These are phyloP conservation scores for Lathamus discolor DNA, from an alignment of 2,113 vertebrate genomes.

Conservation along the genomic window DNA sequence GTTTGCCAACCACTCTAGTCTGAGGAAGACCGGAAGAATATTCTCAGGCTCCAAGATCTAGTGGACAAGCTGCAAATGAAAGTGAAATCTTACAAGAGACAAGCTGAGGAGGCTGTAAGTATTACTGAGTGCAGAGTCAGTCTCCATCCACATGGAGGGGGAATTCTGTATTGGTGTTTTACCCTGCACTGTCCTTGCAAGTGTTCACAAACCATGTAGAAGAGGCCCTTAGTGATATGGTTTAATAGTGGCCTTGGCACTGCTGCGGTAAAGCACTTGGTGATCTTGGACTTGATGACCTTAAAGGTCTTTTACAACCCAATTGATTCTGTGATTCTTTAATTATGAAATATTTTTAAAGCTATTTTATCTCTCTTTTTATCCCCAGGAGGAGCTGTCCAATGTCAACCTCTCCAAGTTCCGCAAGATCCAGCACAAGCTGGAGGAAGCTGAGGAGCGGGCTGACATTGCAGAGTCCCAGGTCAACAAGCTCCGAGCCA, in stretches of 20 bases:
- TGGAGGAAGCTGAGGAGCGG: slow-evolving; percentile 80
- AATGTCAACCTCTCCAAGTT: slow-evolving; percentile 77
- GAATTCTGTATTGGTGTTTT: background rate
- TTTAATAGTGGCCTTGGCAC: background rate
- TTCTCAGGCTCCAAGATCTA: slow-evolving; percentile 80
- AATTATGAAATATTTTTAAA: background rate
- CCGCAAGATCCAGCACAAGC: slow-evolving; percentile 79
- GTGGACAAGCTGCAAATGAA: slow-evolving; percentile 87
- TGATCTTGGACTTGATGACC: background rate
- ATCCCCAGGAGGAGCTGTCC: slow-evolving; percentile 78
- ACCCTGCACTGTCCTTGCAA: background rate
- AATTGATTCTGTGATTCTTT: background rate
- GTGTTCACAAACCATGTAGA: background rate
- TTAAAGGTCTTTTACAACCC: background rate
- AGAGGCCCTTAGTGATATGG: background rate
- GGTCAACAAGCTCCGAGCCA: slow-evolving; percentile 80
- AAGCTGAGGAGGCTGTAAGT: slow-evolving; percentile 90
- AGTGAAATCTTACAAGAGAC: slow-evolving; percentile 92
- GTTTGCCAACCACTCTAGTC: slow-evolving; percentile 60
- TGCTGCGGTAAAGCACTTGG: background rate
- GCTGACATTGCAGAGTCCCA: slow-evolving; percentile 81
- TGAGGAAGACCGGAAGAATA: slow-evolving; percentile 84
- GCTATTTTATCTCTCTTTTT: background rate
- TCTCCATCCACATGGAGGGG: background rate
- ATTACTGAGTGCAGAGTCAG: background rate